Percentiles rank a stretch among this genome's conserved stretches.
These are phyloP conservation scores for Drosophila cognata DNA, from an alignment of 2,888 invertebrate genomes.

Conservation along the genomic window DNA sequence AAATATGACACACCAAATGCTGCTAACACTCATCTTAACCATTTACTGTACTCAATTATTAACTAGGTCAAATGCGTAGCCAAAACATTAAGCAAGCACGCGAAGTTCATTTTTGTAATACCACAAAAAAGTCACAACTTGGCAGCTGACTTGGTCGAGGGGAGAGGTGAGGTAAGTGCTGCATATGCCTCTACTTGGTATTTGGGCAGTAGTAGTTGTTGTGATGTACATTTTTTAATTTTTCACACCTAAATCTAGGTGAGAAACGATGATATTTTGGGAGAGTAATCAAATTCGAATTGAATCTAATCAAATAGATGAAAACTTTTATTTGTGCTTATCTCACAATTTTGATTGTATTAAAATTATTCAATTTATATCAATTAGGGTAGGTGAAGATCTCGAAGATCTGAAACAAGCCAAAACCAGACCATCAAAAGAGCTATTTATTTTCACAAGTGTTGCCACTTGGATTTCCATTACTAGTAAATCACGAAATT, in stretches of 20 bases:
- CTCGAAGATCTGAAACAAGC: not conserved
- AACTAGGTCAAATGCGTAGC: constrained; percentile 46
- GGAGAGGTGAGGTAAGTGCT: not conserved
- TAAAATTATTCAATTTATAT: too few relatives aligned
- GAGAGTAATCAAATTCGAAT: not conserved
- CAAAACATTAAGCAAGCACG: constrained; percentile 22
- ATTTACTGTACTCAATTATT: constrained; percentile 68
- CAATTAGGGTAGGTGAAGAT: too few relatives aligned
- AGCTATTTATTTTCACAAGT: not conserved
- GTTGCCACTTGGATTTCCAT: not conserved
- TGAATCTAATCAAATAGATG: too few relatives aligned
- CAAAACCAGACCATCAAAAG: not conserved
- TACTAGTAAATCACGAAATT: too few relatives aligned
- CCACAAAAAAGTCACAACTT: constrained; percentile 16
- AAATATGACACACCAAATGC: constrained; percentile 52
- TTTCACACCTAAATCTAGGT: not conserved
- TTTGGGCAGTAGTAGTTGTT: not conserved
- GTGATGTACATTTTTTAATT: not conserved
- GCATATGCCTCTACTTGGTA: not conserved
- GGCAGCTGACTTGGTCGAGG: constrained; percentile 2
- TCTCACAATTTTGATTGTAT: too few relatives aligned
- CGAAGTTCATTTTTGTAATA: constrained; percentile 15
- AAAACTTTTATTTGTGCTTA: too few relatives aligned
- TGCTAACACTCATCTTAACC: constrained; percentile 37
- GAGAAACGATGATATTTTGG: not conserved